Base-by-base conservation (phyloP, 2,113 vertebrate genomes). In the Motacilla tschutschensis region DNA sequence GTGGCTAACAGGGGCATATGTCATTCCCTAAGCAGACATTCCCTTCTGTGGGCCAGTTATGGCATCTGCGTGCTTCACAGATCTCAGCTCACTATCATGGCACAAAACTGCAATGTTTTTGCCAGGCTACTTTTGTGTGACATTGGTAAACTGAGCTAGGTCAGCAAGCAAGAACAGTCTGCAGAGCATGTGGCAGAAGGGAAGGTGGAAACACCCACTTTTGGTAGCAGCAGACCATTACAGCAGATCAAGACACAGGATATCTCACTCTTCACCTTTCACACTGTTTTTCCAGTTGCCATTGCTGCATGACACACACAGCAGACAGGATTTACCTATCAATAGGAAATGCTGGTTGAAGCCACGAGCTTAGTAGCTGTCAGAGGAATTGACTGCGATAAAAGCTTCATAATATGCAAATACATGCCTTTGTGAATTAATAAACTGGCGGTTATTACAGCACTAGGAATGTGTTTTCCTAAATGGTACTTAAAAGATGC, bases 391-490 rank as follows among this genome's bases (percentile, higher is more conserved):
- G 18, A 46, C 35, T 62, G 41, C 16, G 28, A 44, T 62, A 91
- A 81, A 80, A 89, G 25, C 71, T 76, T 81, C 59, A 65, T 21
- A 65, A 88, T 51, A 76, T 29, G 43, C 41, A 89, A 87, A 80
- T 46, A 69, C 62, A 72, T 25, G 21, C 60, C 64, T 44, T 16
- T 79, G 20, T 40, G 14, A 55, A 47, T 84, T 70, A 83, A 59
- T 70, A 79, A 90, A 51, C 28, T 21, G 19, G 14, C 36, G 44
- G 73, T 72, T 73, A 35, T 55, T 38, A 86, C 19, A 59, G 12
- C 29, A 31, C 4, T 12, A 76, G 25, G 26, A 76, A 85, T 38
- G 9, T 33, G 25, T 59, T 76, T 71, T 60, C 41, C 66, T 87
- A 74, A 76, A 58, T 25, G 14, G 10, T 38, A 48, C 26, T 44